These are phyloP conservation scores for Antedon mediterranea DNA, from an alignment of 53 echinoderm and acorn worm species.

Conservation along the genomic window DNA sequence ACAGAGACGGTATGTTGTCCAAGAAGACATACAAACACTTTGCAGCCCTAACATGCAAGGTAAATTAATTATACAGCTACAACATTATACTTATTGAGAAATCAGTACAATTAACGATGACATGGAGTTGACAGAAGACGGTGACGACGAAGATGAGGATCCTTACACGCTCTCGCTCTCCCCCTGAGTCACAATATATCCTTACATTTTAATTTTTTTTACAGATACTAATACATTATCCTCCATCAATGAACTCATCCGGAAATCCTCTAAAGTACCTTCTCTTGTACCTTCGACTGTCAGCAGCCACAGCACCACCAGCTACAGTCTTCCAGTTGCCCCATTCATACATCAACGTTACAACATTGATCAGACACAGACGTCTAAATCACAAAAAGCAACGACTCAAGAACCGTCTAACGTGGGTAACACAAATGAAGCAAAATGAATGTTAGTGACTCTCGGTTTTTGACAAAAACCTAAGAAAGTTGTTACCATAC, in stretches of 20 bases:
- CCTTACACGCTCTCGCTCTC: too few species aligned
- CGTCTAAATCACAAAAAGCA: background rate
- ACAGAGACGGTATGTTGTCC: background rate
- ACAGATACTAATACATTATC: background rate
- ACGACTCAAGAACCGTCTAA: too few species aligned
- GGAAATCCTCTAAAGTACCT: background rate
- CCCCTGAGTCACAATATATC: too few species aligned
- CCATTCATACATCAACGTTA: background rate
- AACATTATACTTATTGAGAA: too few species aligned
- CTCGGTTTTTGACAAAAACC: too few species aligned
- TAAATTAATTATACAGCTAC: background rate
- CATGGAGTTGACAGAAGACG: too few species aligned
- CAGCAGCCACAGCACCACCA: background rate
- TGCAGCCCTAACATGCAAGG: background rate
- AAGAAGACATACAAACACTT: background rate
- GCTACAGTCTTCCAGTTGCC: background rate
- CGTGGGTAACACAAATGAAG: too few species aligned
- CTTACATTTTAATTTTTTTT: too few species aligned
- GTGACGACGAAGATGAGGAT: too few species aligned
- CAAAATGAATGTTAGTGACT: too few species aligned
- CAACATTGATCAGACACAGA: background rate
- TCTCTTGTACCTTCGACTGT: background rate
- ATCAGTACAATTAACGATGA: too few species aligned
- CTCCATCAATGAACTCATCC: background rate
- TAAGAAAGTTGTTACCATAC: too few species aligned